Conservation (phyloP, 2,797 vertebrate species). For the Discoglossus pictus region DNA sequence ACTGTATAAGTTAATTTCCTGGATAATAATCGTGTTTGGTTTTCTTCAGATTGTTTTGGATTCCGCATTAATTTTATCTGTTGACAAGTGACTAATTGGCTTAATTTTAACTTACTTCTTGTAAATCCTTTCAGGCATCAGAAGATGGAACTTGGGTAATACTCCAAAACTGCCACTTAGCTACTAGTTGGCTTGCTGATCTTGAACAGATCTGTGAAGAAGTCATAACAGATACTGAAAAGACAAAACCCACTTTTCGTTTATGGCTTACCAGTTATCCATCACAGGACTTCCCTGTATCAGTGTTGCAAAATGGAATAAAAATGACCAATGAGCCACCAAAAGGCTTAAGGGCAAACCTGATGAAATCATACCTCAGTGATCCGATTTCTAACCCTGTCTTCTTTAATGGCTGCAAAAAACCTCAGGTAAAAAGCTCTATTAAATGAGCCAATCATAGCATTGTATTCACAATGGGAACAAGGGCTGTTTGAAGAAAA, state of each 20-base stretch:
- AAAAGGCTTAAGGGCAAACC: slow-evolving; percentile 48
- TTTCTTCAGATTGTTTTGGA: slow-evolving; percentile 77
- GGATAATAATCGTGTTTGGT: slow-evolving; percentile 74
- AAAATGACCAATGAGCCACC: slow-evolving; percentile 57
- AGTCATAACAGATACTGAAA: slow-evolving; percentile 56
- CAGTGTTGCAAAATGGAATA: slow-evolving; percentile 48
- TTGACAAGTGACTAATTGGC: slow-evolving; percentile 73
- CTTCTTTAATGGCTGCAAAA: slow-evolving; percentile 61
- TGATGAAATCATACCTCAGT: slow-evolving; percentile 46
- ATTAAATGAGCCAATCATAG: too few relatives aligned
- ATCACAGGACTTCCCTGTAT: slow-evolving; percentile 54
- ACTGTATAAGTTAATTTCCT: slow-evolving; percentile 79
- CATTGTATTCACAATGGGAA: too few relatives aligned
- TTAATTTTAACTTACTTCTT: slow-evolving; percentile 58
- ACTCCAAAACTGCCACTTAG: slow-evolving; percentile 54
- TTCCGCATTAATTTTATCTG: slow-evolving; percentile 77
- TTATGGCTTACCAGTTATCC: slow-evolving; percentile 60
- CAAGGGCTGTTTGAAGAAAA: too few relatives aligned
- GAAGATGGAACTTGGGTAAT: slow-evolving; percentile 53
- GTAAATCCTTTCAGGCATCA: slow-evolving; percentile 50
- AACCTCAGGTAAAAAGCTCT: slow-evolving; percentile 53
- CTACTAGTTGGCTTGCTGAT: slow-evolving; percentile 49
- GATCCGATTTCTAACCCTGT: slow-evolving; percentile 54
- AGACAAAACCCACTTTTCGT: slow-evolving; percentile 56
- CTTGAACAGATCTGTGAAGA: slow-evolving; percentile 59